A percentile compares a stretch with the other conserved stretches of the same genome.
These are phyloP conservation scores for Aptenodytes patagonicus DNA, from an alignment of 2,113 vertebrate genomes.

Conservation along the genomic window DNA sequence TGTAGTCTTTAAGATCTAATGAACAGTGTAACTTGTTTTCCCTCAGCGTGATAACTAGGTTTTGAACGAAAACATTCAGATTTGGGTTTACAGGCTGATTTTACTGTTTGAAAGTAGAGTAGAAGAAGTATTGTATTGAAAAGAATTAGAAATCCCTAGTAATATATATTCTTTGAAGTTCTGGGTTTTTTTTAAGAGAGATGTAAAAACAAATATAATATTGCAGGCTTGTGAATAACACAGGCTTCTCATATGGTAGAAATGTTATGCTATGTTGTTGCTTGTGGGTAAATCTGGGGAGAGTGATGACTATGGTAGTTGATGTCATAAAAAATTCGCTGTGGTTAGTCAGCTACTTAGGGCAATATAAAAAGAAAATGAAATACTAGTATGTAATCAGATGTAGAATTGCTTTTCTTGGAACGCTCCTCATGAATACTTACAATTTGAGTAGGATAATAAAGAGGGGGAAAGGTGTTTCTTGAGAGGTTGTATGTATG, in stretches of 20 bases:
- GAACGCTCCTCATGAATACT: background rate
- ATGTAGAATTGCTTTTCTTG: background rate
- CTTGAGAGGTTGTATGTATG: background rate
- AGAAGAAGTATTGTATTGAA: background rate
- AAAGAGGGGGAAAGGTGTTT: background rate
- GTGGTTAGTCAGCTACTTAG: background rate
- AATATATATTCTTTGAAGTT: background rate
- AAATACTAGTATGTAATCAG: background rate
- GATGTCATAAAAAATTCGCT: background rate
- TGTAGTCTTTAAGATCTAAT: background rate
- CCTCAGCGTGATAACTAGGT: rapidly evolving
- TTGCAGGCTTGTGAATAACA: background rate
- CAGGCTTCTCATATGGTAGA: background rate
- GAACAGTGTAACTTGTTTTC: background rate
- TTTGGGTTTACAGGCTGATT: background rate
- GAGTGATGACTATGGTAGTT: background rate
- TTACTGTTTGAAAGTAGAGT: background rate
- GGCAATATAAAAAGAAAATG: background rate
- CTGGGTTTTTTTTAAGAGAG: background rate
- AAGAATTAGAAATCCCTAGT: background rate
- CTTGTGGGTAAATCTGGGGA: background rate
- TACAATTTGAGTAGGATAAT: background rate
- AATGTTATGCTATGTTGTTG: background rate
- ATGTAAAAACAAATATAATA: background rate
- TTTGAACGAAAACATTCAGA: background rate